Evolutionary conservation across 2,888 invertebrate species (phyloP).

Genomic region (Sinohyriopsis cumingii): DNA sequence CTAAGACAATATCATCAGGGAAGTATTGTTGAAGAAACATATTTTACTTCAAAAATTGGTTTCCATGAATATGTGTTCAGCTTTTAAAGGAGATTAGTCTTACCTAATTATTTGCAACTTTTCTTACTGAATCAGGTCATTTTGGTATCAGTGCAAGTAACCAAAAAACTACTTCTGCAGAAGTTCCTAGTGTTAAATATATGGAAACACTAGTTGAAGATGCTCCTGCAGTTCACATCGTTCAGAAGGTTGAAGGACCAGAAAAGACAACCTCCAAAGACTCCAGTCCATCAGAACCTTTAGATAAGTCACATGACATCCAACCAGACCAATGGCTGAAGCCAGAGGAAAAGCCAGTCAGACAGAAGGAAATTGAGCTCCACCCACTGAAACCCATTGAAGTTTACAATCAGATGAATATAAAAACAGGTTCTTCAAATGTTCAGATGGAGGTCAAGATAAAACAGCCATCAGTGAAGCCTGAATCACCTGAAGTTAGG

Average conservation of each 20-base stretch:
- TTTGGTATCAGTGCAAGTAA: no score
- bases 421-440: slow-evolving; percentile 24
- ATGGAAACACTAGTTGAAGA: no score
- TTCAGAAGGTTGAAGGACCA: background rate
- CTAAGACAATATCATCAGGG: no score
- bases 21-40: no score
- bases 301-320: slow-evolving; percentile 5
- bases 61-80: no score
- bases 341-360: background rate
- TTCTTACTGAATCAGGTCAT: no score
- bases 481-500: slow-evolving; percentile 12
- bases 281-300: slow-evolving; percentile 3
- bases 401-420: background rate
- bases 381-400: slow-evolving; percentile 5
- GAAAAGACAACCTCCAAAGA: background rate
- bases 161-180: no score
- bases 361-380: slow-evolving; percentile 7
- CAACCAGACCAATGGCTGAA: slow-evolving; percentile 2
- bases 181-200: no score
- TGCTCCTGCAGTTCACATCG: background rate
- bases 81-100: no score
- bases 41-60: no score
- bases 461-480: slow-evolving; percentile 3
- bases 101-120: no score
- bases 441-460: slow-evolving; percentile 31